Base-by-base conservation (phyloP, 2,113 vertebrate genomes). In the Nycticorax nycticorax region DNA sequence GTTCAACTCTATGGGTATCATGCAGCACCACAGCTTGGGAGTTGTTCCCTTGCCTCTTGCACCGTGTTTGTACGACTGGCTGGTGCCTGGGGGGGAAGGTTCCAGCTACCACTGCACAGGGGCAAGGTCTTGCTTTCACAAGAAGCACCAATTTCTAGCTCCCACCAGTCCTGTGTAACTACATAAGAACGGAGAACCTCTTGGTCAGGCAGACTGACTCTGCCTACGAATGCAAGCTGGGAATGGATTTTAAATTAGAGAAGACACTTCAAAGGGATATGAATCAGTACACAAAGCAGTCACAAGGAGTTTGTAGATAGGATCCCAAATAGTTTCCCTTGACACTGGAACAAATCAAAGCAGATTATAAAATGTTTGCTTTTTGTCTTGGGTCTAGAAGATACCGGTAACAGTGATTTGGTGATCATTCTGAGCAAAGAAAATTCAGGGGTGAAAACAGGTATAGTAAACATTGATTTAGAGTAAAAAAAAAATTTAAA, bases 21-120 rank as follows among this genome's bases (percentile, higher is more conserved):
- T 1, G 1, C 13, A 53, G 30, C 26, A 52, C 14, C 23, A 20
- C 0, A 7, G 48, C 28, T 39, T 3, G 0, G 47, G 50, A 69
- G 8, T 0, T 39, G 8, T 14, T 52, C 17, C 37, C n/a, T 26
- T 7, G 5, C 14, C 50, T 52, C 59, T 9, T 33, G 45, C 32
- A 30, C 32, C 18, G 56, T 33, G 30, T 32, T 67, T 7, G 5
- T 22, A 26, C 0, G 1, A 23, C 56, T 28, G 26, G 26, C n/a
- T 33, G 55, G 24, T 50, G 41, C 26, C 48, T 0, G 0, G 16
- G 27, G 27, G 11, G 15, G 73, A 68, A 68, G n/a, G 53, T 41
- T 53, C 32, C 32, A 43, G 33, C 67, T 80, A 57, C 37, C 21
- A 13, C 50, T 16, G 27, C 72, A 67, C 3, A 50, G n/a, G 41